These are phyloP conservation scores for Onychomys leucogaster DNA, from an alignment of 2,797 vertebrate species.

Conservation along the genomic window DNA sequence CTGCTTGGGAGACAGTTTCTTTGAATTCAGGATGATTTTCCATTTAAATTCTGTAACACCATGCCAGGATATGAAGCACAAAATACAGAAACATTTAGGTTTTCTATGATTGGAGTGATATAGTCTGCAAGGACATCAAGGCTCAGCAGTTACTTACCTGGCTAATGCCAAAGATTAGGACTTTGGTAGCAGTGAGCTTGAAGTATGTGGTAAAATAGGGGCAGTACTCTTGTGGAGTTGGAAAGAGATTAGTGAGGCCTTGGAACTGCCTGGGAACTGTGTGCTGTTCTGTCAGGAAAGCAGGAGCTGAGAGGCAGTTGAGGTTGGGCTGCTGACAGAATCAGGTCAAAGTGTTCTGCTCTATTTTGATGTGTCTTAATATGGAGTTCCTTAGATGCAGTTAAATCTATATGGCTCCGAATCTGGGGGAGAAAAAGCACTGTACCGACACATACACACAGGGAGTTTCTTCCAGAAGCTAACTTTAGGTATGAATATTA, in stretches of 20 bases:
- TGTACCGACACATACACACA: neutral
- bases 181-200: slow-evolving; percentile 10
- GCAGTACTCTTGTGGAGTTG: neutral
- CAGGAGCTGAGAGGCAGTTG: neutral
- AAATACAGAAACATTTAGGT: slow-evolving; percentile 26
- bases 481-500: neutral
- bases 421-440: neutral
- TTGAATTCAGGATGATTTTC: slow-evolving; percentile 22
- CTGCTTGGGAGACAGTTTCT: slow-evolving; percentile 17
- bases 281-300: neutral
- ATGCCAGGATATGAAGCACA: neutral
- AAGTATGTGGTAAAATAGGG: neutral
- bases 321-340: slow-evolving; percentile 68
- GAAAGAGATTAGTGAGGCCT: slow-evolving; percentile 56
- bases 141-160: neutral
- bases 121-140: neutral
- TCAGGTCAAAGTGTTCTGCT: slow-evolving; percentile 72
- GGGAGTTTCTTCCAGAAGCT: neutral
- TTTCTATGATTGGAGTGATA: neutral
- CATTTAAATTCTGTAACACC: slow-evolving; percentile 39
- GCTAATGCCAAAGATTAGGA: neutral
- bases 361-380: slow-evolving; percentile 57
- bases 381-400: slow-evolving; percentile 30
- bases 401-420: slow-evolving; percentile 11
- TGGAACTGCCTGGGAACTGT: neutral